Base-by-base conservation (phyloP, 2,888 invertebrate genomes). In the Nudaria mundana region DNA sequence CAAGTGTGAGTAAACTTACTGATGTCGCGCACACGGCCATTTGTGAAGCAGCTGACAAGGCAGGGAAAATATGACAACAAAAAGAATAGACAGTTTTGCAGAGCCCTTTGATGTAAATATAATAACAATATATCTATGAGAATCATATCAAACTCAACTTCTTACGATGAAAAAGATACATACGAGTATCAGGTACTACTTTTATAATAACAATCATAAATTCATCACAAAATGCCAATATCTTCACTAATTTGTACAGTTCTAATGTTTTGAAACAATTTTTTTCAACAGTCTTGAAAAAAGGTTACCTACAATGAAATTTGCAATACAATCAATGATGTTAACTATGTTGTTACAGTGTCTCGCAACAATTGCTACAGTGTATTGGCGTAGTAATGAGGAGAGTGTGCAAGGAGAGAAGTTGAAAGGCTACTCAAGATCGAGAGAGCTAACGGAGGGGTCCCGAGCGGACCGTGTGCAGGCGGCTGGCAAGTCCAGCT, bases 351-450 rank as follows among this genome's bases (percentile, higher is more conserved):
- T 63, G 51, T 74, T 79, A 13, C 81, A 92, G 92, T 97, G 96
- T 88, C 91, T 95, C 74, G 96, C 96, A 44, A 95, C 94, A 63
- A 96, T 96, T 79, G 95, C 94, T 40, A 94, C 94, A 23, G 93
- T 96, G 29, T 96, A 96, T 82, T 94, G 94, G 93, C 91, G 94
- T 60, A 95, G 94, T 76, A 96, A 96, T 81, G 96, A 96, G 77
- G 95, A 96, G 76, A 95, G 95, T 67, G 95, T 96, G 34, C 94
- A 95, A 76, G 94, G 95, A 22, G 91, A 93, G 60, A 91, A 93
- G 62, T 91, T 92, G 65, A 93, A 93, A 69, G 93, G 94, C 35
- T 94, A 95, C 52, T 93, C 93, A 30, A 94, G 95, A 73, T 95
- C 95, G 53, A 90, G 95, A 42, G 95, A 94, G 71, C 92, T 94